Evolutionary conservation across 2,888 invertebrate genomes (phyloP).

Genomic region (Agrochola lychnidis): DNA sequence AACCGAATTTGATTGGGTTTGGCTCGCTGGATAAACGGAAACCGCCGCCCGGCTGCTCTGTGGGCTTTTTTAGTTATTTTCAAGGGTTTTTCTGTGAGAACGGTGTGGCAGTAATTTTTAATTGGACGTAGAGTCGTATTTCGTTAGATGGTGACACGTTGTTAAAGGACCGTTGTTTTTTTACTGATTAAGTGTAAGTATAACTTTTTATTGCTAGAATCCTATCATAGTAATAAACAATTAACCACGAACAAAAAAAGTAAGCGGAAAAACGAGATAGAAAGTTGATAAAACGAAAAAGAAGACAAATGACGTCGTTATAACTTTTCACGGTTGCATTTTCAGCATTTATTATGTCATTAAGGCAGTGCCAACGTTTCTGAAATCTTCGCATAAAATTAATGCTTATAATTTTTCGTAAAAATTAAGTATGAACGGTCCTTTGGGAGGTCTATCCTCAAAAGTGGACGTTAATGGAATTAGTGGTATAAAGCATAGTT

Average conservation of each 20-base stretch:
- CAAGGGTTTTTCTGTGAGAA: slow-evolving; percentile 52
- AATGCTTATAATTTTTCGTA: slow-evolving; percentile 34
- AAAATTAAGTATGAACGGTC: slow-evolving; percentile 21
- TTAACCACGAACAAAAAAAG: slow-evolving; percentile 10
- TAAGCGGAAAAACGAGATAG: slow-evolving; percentile 1
- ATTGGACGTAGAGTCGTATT: slow-evolving; percentile 47
- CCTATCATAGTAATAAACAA: neutral
- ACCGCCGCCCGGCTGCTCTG: slow-evolving; percentile 42
- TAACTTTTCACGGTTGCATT: slow-evolving; percentile 56
- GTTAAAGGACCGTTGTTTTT: neutral
- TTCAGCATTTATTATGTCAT: slow-evolving; percentile 60
- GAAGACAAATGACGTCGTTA: slow-evolving; percentile 51
- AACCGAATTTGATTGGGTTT: slow-evolving; percentile 69
- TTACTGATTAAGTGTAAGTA: neutral
- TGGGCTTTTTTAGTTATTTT: slow-evolving; percentile 46
- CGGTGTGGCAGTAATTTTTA: slow-evolving; percentile 46
- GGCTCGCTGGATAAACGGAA: slow-evolving; percentile 52
- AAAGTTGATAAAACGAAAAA: slow-evolving; percentile 32
- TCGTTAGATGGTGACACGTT: neutral
- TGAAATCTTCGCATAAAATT: slow-evolving; percentile 43
- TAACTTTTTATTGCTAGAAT: neutral
- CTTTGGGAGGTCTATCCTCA: neutral
- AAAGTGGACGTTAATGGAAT: neutral
- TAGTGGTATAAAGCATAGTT: neutral
- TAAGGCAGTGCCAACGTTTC: slow-evolving; percentile 42